phyloP scores from a whole-genome alignment of 2,888 invertebrate genomes.

The Dendrolimus houi region DNA sequence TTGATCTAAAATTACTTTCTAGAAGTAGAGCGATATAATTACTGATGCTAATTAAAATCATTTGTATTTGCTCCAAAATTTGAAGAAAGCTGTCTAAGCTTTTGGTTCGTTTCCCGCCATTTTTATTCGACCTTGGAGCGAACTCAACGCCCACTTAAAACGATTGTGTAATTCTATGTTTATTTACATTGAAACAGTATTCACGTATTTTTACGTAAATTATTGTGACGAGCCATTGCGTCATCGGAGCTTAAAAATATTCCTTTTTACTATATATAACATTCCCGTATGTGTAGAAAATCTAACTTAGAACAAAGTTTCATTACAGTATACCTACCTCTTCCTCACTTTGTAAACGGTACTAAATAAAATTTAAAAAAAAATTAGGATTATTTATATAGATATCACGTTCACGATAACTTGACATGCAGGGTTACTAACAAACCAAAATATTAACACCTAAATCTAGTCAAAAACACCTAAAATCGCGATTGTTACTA shows the following conservation, averaged over 20 bases:
- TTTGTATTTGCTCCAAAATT: slow-evolving; percentile 6
- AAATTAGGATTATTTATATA: too few relatives aligned
- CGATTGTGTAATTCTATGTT: slow-evolving; percentile 52
- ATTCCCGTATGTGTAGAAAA: too few relatives aligned
- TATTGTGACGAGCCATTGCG: not conserved
- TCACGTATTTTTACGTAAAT: slow-evolving; percentile 31
- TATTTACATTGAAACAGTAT: slow-evolving; percentile 44
- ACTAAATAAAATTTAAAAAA: too few relatives aligned
- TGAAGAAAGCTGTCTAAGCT: slow-evolving; percentile 10
- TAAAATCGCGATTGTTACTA: too few relatives aligned
- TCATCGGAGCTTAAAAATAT: not conserved
- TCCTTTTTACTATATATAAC: too few relatives aligned
- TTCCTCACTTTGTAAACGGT: too few relatives aligned
- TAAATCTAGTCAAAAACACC: too few relatives aligned
- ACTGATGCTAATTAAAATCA: not conserved
- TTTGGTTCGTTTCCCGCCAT: slow-evolving; percentile 51
- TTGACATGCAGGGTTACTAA: too few relatives aligned
- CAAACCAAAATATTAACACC: too few relatives aligned
- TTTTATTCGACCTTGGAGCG: slow-evolving; percentile 50
- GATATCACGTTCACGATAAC: too few relatives aligned
- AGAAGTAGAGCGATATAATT: slow-evolving; percentile 6
- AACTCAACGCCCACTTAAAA: slow-evolving; percentile 46
- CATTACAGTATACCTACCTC: too few relatives aligned
- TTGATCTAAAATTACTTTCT: slow-evolving; percentile 1
- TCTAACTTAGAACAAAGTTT: too few relatives aligned